Evolutionary conservation across 1,140 invertebrate species (phyloP).

Genomic region (Drosophila equinoxialis): DNA sequence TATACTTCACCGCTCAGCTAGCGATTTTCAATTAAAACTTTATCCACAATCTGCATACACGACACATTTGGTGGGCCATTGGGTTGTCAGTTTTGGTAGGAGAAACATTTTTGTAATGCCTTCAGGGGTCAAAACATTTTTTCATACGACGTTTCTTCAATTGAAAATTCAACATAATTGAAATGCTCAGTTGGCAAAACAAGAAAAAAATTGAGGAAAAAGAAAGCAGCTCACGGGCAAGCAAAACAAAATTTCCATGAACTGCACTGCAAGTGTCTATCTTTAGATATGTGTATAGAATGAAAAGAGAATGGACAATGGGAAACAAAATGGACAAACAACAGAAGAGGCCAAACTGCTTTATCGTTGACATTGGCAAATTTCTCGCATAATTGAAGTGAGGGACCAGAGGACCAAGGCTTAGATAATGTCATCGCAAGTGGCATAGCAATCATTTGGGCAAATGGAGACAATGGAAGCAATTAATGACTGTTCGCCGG

Average conservation of each 20-base stretch:
- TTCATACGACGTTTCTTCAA: conserved; percentile 37
- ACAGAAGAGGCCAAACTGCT: conserved; percentile 21
- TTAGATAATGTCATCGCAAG: conserved; percentile 20
- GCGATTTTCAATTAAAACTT: conserved; percentile 60
- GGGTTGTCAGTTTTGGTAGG: background rate
- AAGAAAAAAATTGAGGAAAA: conserved; percentile 16
- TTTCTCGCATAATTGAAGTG: conserved; percentile 50
- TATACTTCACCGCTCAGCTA: background rate
- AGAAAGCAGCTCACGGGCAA: conserved; percentile 26
- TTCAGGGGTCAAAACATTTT: conserved; percentile 42
- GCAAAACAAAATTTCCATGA: background rate
- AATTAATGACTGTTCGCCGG: conserved; percentile 9
- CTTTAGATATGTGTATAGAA: background rate
- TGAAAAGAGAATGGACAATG: background rate
- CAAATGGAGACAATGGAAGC: conserved; percentile 19
- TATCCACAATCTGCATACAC: conserved; percentile 18
- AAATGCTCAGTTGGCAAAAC: conserved; percentile 40
- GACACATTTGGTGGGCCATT: background rate
- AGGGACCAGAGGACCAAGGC: background rate
- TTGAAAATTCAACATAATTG: conserved; percentile 39
- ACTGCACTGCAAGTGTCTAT: background rate
- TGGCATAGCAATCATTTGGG: conserved; percentile 18
- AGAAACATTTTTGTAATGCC: conserved; percentile 31
- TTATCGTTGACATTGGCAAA: conserved; percentile 36
- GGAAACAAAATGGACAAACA: conserved; percentile 30